A percentile compares a stretch with the other conserved stretches of the same genome.
phyloP scores from a whole-genome alignment of 2,888 invertebrate species.

The Tetranychus piercei region DNA sequence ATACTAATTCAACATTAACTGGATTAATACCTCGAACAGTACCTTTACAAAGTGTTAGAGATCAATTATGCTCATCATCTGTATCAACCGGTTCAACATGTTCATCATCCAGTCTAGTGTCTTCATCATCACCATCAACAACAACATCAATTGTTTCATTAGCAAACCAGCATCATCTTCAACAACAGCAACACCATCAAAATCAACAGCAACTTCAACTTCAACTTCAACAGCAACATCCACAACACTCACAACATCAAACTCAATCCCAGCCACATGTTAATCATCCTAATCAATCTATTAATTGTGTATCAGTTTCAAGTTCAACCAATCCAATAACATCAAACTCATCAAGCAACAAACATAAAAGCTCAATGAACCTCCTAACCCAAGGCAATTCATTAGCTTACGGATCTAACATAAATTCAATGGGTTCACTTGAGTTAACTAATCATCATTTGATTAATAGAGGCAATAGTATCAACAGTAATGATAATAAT shows the following conservation, averaged over 20 bases:
- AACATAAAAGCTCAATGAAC: background rate
- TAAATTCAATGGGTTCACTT: background rate
- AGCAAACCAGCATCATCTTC: background rate
- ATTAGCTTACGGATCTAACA: background rate
- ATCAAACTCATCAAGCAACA: background rate
- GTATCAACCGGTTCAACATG: background rate
- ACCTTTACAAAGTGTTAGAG: conserved; percentile 16
- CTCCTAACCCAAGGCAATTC: background rate
- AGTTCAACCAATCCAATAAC: background rate
- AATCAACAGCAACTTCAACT: background rate
- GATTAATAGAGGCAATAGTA: background rate
- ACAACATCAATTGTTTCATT: background rate
- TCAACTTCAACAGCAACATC: background rate
- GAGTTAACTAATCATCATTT: background rate
- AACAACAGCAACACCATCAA: background rate
- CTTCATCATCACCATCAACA: background rate
- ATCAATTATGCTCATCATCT: conserved; percentile 14
- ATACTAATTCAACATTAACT: background rate
- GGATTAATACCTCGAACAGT: conserved; percentile 16
- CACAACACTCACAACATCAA: background rate
- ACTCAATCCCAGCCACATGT: background rate
- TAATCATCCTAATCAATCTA: background rate
- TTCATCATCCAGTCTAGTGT: background rate
- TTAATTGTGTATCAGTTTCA: background rate
- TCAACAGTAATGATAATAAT: background rate